phyloP scores from a whole-genome alignment of 2,888 invertebrate species.

The Drosophila nr. perissopoda region DNA sequence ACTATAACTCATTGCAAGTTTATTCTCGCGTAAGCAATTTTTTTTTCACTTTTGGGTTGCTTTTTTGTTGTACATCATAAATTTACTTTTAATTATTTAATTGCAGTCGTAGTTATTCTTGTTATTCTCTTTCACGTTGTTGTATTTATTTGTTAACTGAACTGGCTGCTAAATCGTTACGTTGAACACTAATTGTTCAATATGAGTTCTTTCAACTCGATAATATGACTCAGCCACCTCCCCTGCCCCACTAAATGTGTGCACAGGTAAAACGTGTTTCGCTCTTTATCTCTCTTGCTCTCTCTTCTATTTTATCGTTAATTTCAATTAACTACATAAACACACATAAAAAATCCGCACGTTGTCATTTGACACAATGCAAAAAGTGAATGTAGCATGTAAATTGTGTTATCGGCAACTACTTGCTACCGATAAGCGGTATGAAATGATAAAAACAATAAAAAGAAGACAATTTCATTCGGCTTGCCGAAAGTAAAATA shows the following conservation, averaged over 20 bases:
- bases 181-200: constrained; percentile 33
- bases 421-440: constrained; percentile 42
- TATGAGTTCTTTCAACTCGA: constrained; percentile 67
- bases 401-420: constrained; percentile 64
- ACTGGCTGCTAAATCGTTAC: constrained; percentile 35
- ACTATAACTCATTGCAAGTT: constrained; percentile 46
- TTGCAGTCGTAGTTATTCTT: constrained; percentile 18
- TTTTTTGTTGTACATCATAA: constrained; percentile 30
- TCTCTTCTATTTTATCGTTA: constrained; percentile 27
- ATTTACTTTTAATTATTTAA: constrained; percentile 49
- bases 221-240: constrained; percentile 56
- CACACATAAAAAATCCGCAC: background rate
- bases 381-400: constrained; percentile 51
- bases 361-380: constrained; percentile 44
- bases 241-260: background rate
- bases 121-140: background rate
- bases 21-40: background rate
- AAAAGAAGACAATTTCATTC: background rate
- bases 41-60: background rate
- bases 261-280: constrained; percentile 71
- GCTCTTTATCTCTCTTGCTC: constrained; percentile 6
- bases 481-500: constrained; percentile 5
- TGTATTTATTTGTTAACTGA: constrained; percentile 9
- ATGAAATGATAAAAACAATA: constrained; percentile 29
- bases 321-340: constrained; percentile 48